Conservation (phyloP, 2,888 invertebrate genomes). For the Archips crataeganus region DNA sequence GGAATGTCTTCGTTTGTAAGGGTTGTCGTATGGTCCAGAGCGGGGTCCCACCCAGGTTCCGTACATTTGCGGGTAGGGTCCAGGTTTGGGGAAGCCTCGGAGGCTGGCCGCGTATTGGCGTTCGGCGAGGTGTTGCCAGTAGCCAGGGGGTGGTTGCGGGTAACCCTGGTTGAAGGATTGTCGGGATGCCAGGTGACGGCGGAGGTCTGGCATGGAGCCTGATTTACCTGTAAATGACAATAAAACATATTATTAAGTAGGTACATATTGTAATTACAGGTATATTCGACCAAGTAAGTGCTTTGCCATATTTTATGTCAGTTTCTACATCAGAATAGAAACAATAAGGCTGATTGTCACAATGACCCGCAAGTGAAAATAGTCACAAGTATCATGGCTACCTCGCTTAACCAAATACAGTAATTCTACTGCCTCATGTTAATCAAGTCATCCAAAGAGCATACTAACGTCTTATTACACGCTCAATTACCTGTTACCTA, state of each 20-base stretch:
- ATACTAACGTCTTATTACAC: slow-evolving; percentile 1
- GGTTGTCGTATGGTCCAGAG: slow-evolving; percentile 79
- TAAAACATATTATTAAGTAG: too few relatives aligned
- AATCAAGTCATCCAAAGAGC: slow-evolving; percentile 7
- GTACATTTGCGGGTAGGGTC: slow-evolving; percentile 68
- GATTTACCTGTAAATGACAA: slow-evolving; percentile 71
- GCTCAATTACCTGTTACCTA: slow-evolving; percentile 14
- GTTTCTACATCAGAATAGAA: too few relatives aligned
- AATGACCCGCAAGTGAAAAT: too few relatives aligned
- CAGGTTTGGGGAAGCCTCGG: slow-evolving; percentile 72
- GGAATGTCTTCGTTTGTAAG: slow-evolving; percentile 84
- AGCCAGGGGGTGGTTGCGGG: slow-evolving; percentile 75
- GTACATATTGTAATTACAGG: too few relatives aligned
- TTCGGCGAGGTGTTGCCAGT: slow-evolving; percentile 79
- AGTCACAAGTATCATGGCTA: not conserved
- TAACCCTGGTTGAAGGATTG: slow-evolving; percentile 75
- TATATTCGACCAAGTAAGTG: too few relatives aligned
- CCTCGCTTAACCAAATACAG: not conserved
- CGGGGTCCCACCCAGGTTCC: slow-evolving; percentile 82
- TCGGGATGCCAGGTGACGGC: slow-evolving; percentile 72
- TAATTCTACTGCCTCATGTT: slow-evolving; percentile 1
- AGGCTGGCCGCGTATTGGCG: slow-evolving; percentile 78
- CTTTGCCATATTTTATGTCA: too few relatives aligned
- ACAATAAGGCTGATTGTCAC: too few relatives aligned
- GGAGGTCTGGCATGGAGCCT: slow-evolving; percentile 82